A percentile compares a stretch with the other conserved stretches of the same genome.
Conservation (phyloP, 2,113 vertebrate species). For the Passer domesticus region DNA sequence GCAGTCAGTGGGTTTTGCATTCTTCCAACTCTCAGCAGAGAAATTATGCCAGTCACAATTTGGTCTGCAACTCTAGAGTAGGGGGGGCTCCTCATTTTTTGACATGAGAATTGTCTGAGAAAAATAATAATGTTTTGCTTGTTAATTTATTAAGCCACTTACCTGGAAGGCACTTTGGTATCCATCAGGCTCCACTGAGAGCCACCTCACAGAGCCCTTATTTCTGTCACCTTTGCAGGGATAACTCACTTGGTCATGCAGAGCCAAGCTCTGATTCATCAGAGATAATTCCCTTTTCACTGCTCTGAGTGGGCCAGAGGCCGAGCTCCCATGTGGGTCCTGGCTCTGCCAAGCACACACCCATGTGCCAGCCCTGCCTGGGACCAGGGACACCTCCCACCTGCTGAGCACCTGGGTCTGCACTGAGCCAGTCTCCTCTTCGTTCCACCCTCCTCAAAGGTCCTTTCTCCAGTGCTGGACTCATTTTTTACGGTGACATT, state of each 20-base stretch:
- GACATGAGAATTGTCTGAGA: background rate
- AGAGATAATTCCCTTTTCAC: background rate
- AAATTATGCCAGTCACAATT: background rate
- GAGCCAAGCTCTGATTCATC: background rate
- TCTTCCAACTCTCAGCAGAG: background rate
- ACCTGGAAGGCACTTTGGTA: background rate
- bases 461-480: background rate
- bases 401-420: background rate
- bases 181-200: background rate
- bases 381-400: background rate
- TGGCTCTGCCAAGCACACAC: background rate
- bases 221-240: background rate
- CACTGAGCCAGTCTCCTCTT: background rate
- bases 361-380: background rate
- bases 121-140: background rate
- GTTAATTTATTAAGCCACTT: background rate
- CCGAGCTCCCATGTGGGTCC: background rate
- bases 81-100: background rate
- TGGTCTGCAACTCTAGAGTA: background rate
- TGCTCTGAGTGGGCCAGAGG: background rate
- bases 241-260: fast-evolving
- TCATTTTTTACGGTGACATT: background rate
- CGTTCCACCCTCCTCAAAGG: background rate
- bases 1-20: background rate
- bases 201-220: background rate